Evolutionary conservation across 2,888 invertebrate species (phyloP), one percentile per base, ranked within the genome.

Genomic region (Drosophila parthenogenetica): DNA sequence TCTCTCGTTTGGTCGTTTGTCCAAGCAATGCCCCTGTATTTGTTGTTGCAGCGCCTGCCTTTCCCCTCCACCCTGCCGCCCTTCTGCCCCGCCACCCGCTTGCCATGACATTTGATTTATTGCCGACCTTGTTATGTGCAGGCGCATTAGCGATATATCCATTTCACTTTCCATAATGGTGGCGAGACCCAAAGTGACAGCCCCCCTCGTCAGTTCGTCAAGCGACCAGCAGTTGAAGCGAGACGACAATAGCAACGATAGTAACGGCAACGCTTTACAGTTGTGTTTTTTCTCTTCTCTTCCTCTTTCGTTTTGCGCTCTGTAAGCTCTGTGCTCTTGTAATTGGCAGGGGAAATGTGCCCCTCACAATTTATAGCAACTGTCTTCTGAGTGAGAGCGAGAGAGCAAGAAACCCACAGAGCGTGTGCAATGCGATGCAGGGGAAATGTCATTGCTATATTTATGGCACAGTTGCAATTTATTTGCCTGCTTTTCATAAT

Each of bases 101-200:
- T 0, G 13, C 35, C 35, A 13, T 2, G 70, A 67, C 69, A 68
- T 85, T 88, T 92, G 92, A 92, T 92, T 92, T 92, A 92, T 91
- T 89, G 91, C 90, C 91, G 92, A 91, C 92, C 91, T 92, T 92
- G 91, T 91, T 91, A 89, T 91, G 90, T 91, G 90, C 91, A 91
- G 87, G 91, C 91, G 87, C 87, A 87, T 87, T 86, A 83, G 89
- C 89, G 84, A 90, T 92, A 91, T 90, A 91, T 91, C 92, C 91
- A 90, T 91, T 91, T 91, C 92, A 91, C 89, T 91, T 92, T 91
- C 91, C 90, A 81, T 89, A 89, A 90, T 90, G 90, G 83, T 89
- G 87, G 89, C 90, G 78, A 73, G 53, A 64, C 63, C 82, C 74
- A 77, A 57, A 68, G 57, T 74, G 82, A 72, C 79, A 82, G 77